These are phyloP conservation scores for Melanotaenia boesemani DNA, from an alignment of 2,797 vertebrate genomes.

Conservation along the genomic window DNA sequence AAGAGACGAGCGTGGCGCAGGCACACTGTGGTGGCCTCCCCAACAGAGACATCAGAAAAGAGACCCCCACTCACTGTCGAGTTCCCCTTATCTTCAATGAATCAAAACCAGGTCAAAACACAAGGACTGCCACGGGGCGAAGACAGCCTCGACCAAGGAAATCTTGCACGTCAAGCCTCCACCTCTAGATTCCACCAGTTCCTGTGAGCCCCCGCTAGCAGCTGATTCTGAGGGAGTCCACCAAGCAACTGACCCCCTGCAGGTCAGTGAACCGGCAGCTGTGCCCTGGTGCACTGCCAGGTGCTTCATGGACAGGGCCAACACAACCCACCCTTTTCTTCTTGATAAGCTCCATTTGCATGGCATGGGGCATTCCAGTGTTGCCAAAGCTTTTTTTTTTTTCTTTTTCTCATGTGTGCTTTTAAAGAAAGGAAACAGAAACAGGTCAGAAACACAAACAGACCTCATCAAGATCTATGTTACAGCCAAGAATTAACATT, in stretches of 20 bases:
- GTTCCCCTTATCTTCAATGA: conserved; percentile 42
- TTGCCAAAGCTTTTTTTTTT: conserved; percentile 81
- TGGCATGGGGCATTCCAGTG: conserved; percentile 61
- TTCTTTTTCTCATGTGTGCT: conserved; percentile 44
- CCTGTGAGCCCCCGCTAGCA: conserved; percentile 70
- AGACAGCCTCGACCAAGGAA: conserved; percentile 50
- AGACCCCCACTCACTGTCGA: conserved; percentile 58
- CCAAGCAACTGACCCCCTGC: conserved; percentile 45
- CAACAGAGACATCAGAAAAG: conserved; percentile 73
- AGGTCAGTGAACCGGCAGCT: conserved; percentile 51
- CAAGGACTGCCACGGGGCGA: conserved; percentile 46
- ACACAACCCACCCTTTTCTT: conserved; percentile 35
- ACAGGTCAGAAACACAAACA: conserved; percentile 51
- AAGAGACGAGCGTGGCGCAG: conserved; percentile 93
- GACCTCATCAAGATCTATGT: conserved; percentile 46
- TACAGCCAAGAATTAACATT: conserved; percentile 63
- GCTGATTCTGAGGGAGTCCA: conserved; percentile 9
- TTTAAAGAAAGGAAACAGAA: conserved; percentile 50
- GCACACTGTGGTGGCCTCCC: conserved; percentile 94
- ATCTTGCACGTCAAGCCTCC: conserved; percentile 60
- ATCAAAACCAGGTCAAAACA: conserved; percentile 67
- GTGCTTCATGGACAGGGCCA: conserved; percentile 25
- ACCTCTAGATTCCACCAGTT: conserved; percentile 85
- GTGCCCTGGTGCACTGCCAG: background rate
- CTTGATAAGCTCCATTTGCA: conserved; percentile 63